These are phyloP conservation scores for Hypena proboscidalis DNA, from an alignment of 2,888 invertebrate species.

Conservation along the genomic window DNA sequence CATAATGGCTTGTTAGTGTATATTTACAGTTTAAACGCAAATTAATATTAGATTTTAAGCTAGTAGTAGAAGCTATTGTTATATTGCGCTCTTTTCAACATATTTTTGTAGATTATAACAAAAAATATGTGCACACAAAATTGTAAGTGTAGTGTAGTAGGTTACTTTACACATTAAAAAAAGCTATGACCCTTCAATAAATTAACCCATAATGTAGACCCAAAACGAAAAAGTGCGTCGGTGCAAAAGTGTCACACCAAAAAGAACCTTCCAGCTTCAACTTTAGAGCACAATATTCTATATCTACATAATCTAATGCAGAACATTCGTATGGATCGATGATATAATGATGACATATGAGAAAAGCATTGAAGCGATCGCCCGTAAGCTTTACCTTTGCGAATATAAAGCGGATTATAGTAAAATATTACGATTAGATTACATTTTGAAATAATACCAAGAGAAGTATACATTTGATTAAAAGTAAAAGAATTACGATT, in stretches of 20 bases:
- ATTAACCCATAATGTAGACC: constrained; percentile 6
- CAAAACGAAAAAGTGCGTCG: constrained; percentile 1
- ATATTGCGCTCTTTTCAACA: constrained; percentile 39
- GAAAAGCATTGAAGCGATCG: constrained; percentile 76
- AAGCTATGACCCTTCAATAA: too few relatives aligned
- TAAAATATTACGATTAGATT: constrained; percentile 8
- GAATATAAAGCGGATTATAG: constrained; percentile 54
- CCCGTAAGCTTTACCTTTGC: constrained; percentile 67
- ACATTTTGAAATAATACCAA: constrained; percentile 12
- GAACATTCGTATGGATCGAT: constrained; percentile 18
- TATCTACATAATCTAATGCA: constrained; percentile 32
- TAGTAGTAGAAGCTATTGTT: constrained; percentile 21
- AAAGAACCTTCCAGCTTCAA: neutral
- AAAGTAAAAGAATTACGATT: too few relatives aligned
- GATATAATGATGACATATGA: constrained; percentile 63
- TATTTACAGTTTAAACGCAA: constrained; percentile 63
- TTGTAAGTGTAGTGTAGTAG: too few relatives aligned
- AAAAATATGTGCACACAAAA: too few relatives aligned
- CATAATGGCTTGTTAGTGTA: constrained; percentile 83
- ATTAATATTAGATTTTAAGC: constrained; percentile 48
- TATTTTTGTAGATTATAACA: too few relatives aligned
- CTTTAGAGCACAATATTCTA: constrained; percentile 44
- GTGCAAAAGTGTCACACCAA: constrained; percentile 3
- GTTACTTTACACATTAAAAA: too few relatives aligned
- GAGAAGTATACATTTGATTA: too few relatives aligned